These are phyloP conservation scores for Dolichopus griseipennis DNA, from an alignment of 2,888 invertebrate species.

Conservation along the genomic window DNA sequence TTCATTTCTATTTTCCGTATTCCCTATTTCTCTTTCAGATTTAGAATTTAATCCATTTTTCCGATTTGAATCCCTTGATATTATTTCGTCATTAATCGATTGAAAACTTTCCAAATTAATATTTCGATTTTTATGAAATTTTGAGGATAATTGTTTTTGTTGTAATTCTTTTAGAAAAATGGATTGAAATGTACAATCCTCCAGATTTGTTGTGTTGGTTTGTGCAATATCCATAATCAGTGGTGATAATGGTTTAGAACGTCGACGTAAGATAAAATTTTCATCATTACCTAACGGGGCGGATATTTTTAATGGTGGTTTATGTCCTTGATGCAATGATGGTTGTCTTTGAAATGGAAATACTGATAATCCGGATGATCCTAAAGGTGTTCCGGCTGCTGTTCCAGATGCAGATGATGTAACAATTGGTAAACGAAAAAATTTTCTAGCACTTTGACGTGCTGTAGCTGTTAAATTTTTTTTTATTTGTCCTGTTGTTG, in stretches of 20 bases:
- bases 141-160: constrained; percentile 40
- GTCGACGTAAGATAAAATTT: constrained; percentile 46
- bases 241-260: constrained; percentile 32
- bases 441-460: constrained; percentile 16
- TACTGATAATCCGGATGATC: not conserved
- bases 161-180: constrained; percentile 10
- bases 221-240: not conserved
- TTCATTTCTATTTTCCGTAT: no score
- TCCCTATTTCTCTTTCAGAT: no score
- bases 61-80: no score
- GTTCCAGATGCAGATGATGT: constrained; percentile 26
- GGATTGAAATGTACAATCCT: constrained; percentile 21
- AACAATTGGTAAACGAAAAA: constrained; percentile 29
- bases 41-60: no score
- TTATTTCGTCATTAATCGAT: no score
- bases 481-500: constrained; percentile 14
- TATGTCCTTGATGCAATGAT: not conserved
- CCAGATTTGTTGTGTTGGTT: constrained; percentile 13
- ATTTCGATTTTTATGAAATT: not conserved
- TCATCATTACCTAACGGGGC: constrained; percentile 25
- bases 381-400: no score
- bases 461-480: constrained; percentile 11
- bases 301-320: not conserved
- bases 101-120: not conserved
- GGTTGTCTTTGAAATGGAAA: not conserved